Evolutionary conservation across 2,113 vertebrate species (phyloP).

Genomic region (Nerophis ophidion): DNA sequence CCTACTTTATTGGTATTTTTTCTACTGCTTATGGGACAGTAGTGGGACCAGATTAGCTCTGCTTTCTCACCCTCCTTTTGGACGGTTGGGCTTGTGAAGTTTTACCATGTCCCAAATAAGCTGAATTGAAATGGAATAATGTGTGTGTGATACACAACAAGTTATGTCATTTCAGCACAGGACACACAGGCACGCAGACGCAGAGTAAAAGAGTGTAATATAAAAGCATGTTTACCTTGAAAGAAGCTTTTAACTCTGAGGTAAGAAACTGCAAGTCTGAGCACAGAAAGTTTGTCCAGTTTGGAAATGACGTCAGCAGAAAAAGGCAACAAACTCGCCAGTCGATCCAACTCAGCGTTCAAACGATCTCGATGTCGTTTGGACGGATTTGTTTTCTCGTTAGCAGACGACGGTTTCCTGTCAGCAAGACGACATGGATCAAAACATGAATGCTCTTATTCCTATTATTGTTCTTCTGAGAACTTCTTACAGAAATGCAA

Average conservation of each 20-base stretch:
- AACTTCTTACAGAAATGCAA: constrained; percentile 3
- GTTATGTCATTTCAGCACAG: not conserved
- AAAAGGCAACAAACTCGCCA: constrained; percentile 91
- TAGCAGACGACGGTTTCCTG: constrained; percentile 79
- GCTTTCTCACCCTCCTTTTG: too few species aligned
- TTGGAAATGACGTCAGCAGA: constrained; percentile 88
- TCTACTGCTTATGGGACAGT: too few species aligned
- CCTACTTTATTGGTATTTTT: too few species aligned
- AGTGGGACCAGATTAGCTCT: too few species aligned
- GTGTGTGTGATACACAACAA: too few species aligned
- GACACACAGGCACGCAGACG: constrained; percentile 10
- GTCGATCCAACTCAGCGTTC: constrained; percentile 89
- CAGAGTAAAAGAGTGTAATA: not conserved
- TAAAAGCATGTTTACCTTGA: constrained; percentile 72
- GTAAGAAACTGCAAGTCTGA: constrained; percentile 95
- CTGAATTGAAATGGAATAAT: too few species aligned
- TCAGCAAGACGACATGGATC: not conserved
- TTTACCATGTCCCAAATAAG: too few species aligned
- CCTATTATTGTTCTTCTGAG: too few species aligned
- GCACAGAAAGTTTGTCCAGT: constrained; percentile 92
- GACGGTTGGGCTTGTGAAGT: too few species aligned
- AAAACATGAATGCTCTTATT: too few species aligned
- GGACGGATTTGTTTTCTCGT: constrained; percentile 91
- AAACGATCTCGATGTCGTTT: constrained; percentile 93
- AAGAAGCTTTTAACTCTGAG: constrained; percentile 96